A percentile compares a stretch with the other conserved stretches of the same genome.
phyloP scores from a whole-genome alignment of 2,888 invertebrate species.

The Sesia bembeciformis region DNA sequence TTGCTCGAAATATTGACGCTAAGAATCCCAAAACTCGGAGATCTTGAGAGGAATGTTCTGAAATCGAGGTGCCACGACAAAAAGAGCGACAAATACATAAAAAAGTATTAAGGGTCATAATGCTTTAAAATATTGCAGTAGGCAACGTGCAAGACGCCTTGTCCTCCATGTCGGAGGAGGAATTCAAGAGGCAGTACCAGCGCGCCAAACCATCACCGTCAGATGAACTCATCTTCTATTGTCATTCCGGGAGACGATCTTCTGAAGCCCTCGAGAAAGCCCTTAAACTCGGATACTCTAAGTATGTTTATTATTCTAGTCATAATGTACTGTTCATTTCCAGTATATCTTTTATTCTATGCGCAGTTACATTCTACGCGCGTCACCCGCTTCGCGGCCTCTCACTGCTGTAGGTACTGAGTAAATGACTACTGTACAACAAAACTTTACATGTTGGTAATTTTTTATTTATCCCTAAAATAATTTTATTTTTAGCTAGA shows the following conservation, averaged over 20 bases:
- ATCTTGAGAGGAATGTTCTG: too few relatives aligned
- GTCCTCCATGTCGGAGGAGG: conserved; percentile 47
- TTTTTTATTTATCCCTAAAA: background rate
- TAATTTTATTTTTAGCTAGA: too few relatives aligned
- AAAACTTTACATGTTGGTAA: background rate
- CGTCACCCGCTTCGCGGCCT: too few relatives aligned
- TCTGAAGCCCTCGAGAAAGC: conserved; percentile 51
- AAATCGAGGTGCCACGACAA: too few relatives aligned
- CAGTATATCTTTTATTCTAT: too few relatives aligned
- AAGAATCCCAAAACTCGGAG: too few relatives aligned
- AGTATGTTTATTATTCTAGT: conserved; percentile 24
- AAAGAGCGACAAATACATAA: too few relatives aligned
- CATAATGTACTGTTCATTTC: too few relatives aligned
- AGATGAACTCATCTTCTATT: conserved; percentile 63
- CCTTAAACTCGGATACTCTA: conserved; percentile 54
- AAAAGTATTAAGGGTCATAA: too few relatives aligned
- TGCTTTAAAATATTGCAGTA: conserved; percentile 29
- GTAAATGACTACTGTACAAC: background rate
- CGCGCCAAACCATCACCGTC: conserved; percentile 45
- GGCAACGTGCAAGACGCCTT: conserved; percentile 37
- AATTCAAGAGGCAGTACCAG: conserved; percentile 44
- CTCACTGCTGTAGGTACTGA: background rate
- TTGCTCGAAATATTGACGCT: too few relatives aligned
- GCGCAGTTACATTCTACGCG: too few relatives aligned
- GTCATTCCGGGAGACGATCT: conserved; percentile 51